A percentile compares a stretch with the other conserved stretches of the same genome.
Conservation (phyloP, 2,888 invertebrate genomes). For the Nezara viridula region DNA sequence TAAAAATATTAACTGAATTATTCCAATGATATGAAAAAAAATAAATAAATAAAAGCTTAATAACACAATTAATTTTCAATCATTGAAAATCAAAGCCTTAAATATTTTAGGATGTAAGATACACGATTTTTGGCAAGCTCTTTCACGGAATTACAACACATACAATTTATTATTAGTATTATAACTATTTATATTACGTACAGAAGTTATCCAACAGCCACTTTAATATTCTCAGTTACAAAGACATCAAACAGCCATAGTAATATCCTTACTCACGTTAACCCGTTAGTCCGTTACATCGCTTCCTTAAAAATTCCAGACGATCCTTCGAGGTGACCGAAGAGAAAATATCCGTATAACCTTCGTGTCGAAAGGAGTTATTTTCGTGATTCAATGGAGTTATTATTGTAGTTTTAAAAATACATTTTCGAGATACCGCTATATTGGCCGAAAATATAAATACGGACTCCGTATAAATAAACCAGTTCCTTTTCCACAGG, state of each 20-base stretch:
- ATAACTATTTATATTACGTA: background rate
- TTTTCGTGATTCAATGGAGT: background rate
- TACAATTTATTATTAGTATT: no score
- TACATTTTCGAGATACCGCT: background rate
- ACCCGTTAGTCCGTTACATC: conserved; percentile 2
- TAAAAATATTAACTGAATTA: no score
- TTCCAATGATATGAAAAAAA: no score
- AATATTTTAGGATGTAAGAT: no score
- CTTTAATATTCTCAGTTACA: background rate
- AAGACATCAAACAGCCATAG: conserved; percentile 6
- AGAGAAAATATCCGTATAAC: conserved; percentile 13
- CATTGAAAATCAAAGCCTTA: no score
- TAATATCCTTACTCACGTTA: conserved; percentile 24
- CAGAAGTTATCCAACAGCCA: background rate
- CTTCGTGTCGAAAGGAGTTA: background rate
- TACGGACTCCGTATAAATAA: background rate
- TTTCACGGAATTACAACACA: no score
- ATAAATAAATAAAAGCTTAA: no score
- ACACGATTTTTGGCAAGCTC: no score
- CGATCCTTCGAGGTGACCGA: background rate
- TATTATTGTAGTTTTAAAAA: background rate
- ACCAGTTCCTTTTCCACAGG: background rate
- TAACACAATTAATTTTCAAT: no score
- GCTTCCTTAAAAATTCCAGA: conserved; percentile 24
- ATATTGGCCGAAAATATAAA: background rate